A percentile compares a stretch with the other conserved stretches of the same genome.
phyloP scores from a whole-genome alignment of 2,888 invertebrate genomes.

The Dorcus parallelipipedus region DNA sequence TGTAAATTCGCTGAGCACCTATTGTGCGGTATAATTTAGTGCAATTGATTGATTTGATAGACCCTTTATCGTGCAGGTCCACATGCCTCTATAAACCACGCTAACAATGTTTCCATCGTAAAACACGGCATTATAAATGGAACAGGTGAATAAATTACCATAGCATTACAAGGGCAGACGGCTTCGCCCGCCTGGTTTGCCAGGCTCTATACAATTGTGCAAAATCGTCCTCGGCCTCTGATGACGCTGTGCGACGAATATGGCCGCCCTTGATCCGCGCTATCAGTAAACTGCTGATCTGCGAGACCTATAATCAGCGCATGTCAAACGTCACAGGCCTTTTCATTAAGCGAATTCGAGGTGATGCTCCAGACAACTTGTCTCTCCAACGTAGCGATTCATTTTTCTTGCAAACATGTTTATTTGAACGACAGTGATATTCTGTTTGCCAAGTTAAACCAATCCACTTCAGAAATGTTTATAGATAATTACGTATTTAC shows the following conservation, averaged over 20 bases:
- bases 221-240: neutral
- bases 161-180: conserved; percentile 1
- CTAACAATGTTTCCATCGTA: conserved; percentile 17
- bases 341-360: neutral
- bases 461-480: too few species aligned
- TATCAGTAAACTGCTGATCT: conserved; percentile 4
- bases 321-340: conserved; percentile 3
- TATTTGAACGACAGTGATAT: too few species aligned
- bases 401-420: neutral
- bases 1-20: too few species aligned
- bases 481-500: too few species aligned
- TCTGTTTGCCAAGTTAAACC: too few species aligned
- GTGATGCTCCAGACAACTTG: neutral
- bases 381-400: neutral
- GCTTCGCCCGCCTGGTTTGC: neutral
- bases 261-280: conserved; percentile 4
- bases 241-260: neutral
- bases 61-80: neutral
- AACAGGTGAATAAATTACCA: conserved; percentile 19
- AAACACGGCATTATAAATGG: conserved; percentile 16
- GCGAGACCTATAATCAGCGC: neutral
- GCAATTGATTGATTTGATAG: neutral
- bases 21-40: neutral
- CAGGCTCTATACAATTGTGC: neutral
- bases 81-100: conserved; percentile 14